Base-by-base conservation (phyloP, 2,888 invertebrate species). In the Hybos culiciformis region DNA sequence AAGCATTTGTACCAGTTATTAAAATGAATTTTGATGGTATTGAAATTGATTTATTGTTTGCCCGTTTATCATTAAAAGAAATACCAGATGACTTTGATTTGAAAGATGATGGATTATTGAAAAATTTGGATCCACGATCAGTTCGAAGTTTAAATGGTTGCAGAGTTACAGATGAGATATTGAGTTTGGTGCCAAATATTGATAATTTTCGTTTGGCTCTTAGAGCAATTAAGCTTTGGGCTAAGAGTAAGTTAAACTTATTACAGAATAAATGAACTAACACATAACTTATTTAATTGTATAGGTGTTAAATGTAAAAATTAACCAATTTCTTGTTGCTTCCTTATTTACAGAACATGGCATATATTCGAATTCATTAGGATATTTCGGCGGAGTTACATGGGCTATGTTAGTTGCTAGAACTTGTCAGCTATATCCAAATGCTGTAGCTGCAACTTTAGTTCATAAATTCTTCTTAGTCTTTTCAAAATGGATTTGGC, bases 361-460 rank as follows among this genome's bases (percentile, higher is more conserved):
- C 42, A 92, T 99, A 53, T 98, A 99, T 70, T 97, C 96, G 39
- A 99, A 99, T 72, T 88, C 87, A 0, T 72, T 99, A 54, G 98
- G 98, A 34, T 98, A 94, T 67, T 77, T 98, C 41, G 96, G 96
- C 41, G 98, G 98, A 47, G 96, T 98, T 9, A 93, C 96, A 0
- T 98, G 98, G 98, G 98, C 98, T 3, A 98, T 99, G 91, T 69
- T 99, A 43, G 97, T 97, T 1, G 98, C 98, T 0, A 74, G 97
- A 50, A 94, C 94, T 0, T 98, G 97, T 64, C 98, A 99, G 65
- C 70, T 98, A 29, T 98, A 98, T 70, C 98, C 98, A 4, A 93
- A 94, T 68, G 97, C 97, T 2, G 78, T 84, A 24, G 86, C 97
- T 0, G 84, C 96, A 3, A 93, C 92, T 0, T 70, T 99, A 51